Evolutionary conservation across 2,113 vertebrate species (phyloP), one percentile per base, ranked within the genome.

Genomic region (Pomatorhinus ruficollis): DNA sequence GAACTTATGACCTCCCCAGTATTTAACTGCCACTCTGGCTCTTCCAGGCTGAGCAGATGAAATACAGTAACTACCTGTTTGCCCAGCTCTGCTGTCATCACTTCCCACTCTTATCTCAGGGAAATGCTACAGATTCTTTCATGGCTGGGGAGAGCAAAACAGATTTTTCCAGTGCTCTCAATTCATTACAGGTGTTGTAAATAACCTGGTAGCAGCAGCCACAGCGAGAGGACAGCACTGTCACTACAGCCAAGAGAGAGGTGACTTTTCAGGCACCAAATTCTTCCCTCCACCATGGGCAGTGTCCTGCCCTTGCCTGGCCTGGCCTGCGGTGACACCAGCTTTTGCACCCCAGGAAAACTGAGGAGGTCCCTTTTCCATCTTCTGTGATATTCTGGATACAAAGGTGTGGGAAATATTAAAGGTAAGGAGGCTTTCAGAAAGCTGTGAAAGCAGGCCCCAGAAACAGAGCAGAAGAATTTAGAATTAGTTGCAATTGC

Each of bases 1-100:
- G 98, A 98, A 97, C 98, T 97, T 90, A 8, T 28, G 97, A 98
- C 98, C 98, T 95, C 81, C 90, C 88, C 93, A 68, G 57, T 44
- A 81, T 89, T 91, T 68, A 86, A 94, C 93, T 96, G 61, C 83
- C 96, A 91, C 89, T 85, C 74, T 11, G 87, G 94, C 66, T 95
- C 96, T 97, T 87, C 92, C 97, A 50, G 89, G 77, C 94, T 74
- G 59, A 96, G 94, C 70, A 94, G 31, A 76, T 72, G 53, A 63
- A 65, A 91, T 72, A 42, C 37, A 44, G 76, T 15, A 30, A 83
- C 60, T 68, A 28, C 59, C 77, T 87, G 76, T 80, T 97, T 96
- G 60, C 89, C 82, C 83, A 86, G 45, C 66, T 86, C 47, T 66
- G 22, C 75, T 97, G 94, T 92, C 91, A 89, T 44, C 71, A 33